Base-by-base conservation (phyloP, 2,888 invertebrate species). In the Congeria kusceri region DNA sequence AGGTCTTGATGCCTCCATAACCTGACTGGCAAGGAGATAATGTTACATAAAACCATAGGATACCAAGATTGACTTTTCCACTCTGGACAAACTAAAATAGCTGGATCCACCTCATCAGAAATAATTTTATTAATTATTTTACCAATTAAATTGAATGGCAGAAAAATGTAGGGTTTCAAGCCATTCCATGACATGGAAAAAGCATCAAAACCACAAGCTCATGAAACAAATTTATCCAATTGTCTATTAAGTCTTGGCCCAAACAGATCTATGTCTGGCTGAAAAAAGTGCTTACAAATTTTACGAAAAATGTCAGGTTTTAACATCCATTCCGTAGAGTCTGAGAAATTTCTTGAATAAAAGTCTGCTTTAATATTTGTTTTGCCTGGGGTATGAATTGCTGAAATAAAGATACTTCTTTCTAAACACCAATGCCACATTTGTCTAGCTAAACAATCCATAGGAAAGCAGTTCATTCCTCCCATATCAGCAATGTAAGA, bases 21-120 rank as follows among this genome's bases (percentile, higher is more conserved):
- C 47, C 76, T 80, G 29, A 72, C 46, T 59, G 80, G 83, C 58
- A 61, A 53, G 57, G 72, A 68, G 57, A 56, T 29, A 20, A 77
- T 44, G 39, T 47, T 39, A 25, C 61, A 47, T 20, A 72, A 57
- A 11, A 82, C 11, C 23, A 77, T 11, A 46, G 83, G 71, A 77
- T 78, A 85, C 79, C 78, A 85, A 47, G 53, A n/a, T 53, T 81
- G 83, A 18, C 71, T 64, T 64, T 13, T 44, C 80, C 83, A 83
- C 44, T 59, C 47, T 29, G 83, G 80, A 28, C 73, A 46, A 32
- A 83, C 59, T 4, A 74, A 25, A n/a, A 81, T 68, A 28, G 70
- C 75, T 53, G 49, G 59, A 2, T 78, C 65, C 11, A 76, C 80
- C 13, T 78, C 29, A 44, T 85, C 78, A 32, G 62, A 20, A 3